Base-by-base conservation (phyloP, 2,888 invertebrate genomes). In the Drosophila kambysellisi region DNA sequence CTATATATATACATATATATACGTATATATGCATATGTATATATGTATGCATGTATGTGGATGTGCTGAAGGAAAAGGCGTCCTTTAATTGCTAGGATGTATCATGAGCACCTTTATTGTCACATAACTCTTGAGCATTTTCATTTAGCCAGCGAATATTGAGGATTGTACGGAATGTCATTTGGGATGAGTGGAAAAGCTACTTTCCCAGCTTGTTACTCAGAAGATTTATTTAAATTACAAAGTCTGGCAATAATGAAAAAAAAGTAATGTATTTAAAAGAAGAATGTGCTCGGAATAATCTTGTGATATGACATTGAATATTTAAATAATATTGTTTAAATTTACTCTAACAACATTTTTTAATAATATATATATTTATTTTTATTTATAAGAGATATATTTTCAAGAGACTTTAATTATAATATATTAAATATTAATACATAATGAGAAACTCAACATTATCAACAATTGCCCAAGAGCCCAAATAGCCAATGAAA, bases 91-190 rank as follows among this genome's bases (percentile, higher is more conserved):
- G 67, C 78, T 54, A 20, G 72, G 35, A 62, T 63, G 65, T 81
- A 77, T 71, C 62, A 68, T 65, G 60, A 63, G 68, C 60, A 71
- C 62, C 82, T 72, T 81, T 77, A 78, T 81, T 78, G 78, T 76
- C 58, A 51, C 77, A 81, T 76, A 81, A 81, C 64, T 78, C 78
- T 53, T 63, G 56, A 51, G 79, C 52, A 39, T 43, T 61, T 76
- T 71, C 61, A 81, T 81, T 81, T 35, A 37, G 58, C 11, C n/a
- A 41, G 37, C 29, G 51, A 17, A 61, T 64, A 58, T 39, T 57
- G 39, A 61, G 54, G 62, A 32, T 41, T 35, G 32, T 37, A 39
- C 20, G 37, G 51, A 71, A 60, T 63, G 20, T 1, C 46, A 15
- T 46, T 46, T 25, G 46, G 20, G 8, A 46, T 46, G 62, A 39